Evolutionary conservation across 2,888 invertebrate genomes (phyloP), one percentile per base, ranked within the genome.

Genomic region (Meghimatium bilineatum): DNA sequence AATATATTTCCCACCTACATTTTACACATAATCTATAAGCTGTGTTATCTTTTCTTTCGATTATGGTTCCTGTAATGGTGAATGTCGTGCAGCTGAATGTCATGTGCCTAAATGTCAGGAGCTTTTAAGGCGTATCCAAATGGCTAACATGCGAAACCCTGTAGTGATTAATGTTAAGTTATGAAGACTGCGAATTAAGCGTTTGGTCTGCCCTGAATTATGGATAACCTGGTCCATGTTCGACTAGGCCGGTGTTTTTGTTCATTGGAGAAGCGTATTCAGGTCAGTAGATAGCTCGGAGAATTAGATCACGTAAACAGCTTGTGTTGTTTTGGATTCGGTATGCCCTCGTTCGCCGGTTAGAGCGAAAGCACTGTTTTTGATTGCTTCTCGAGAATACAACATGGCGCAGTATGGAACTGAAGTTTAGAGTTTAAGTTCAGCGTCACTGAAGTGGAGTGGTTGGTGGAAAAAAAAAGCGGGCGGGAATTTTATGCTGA

Each of bases 291-390:
- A 76, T 60, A 60, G 60, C 75, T 1, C 44, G 14, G 49, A 34
- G 17, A 76, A 56, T 34, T 34, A 1, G 56, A 56, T 5, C 76
- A 56, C 56, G 76, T 76, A 76, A 76, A 76, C 76, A 76, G 56
- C 76, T 34, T 56, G 36, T 34, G 56, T 29, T 36, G 56, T 34
- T 23, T 29, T 34, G n/a, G 34, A 56, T 2, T 34, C 17, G 14
- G 52, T 60, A 3, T 34, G 56, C 32, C 34, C 76, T 34, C 8
- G 34, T 32, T 34, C 8, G 17, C 23, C 3, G 29, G 23, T 60
- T 29, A 34, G 8, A 12, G 56, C 60, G 34, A 76, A 60, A 76
- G 10, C 60, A 17, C 32, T 26, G 26, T 17, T 12, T 17, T 3
- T 8, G 8, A 8, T n/a, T 5, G 23, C n/a, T n/a, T 44, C 26